phyloP scores from a whole-genome alignment of 2,888 invertebrate genomes.

The Noctua comes region DNA sequence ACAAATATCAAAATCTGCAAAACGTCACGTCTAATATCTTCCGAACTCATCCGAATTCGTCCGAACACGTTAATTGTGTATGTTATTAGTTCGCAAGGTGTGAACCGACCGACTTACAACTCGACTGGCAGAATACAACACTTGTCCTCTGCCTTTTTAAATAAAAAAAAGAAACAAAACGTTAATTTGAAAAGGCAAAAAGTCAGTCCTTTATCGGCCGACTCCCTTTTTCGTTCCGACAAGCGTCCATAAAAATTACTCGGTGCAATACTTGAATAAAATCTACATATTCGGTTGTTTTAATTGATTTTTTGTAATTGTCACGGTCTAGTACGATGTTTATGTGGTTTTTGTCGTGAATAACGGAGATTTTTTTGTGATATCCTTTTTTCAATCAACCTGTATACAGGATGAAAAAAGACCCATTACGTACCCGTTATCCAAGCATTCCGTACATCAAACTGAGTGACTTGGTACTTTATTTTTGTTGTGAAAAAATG shows the following conservation, averaged over 20 bases:
- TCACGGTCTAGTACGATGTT: conserved; percentile 48
- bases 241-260: conserved; percentile 51
- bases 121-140: conserved; percentile 58
- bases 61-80: conserved; percentile 75
- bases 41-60: conserved; percentile 69
- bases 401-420: not conserved
- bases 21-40: conserved; percentile 71
- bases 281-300: conserved; percentile 55
- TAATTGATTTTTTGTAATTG: conserved; percentile 45
- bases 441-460: not conserved
- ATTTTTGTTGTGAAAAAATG: not conserved
- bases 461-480: not conserved
- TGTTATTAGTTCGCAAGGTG: conserved; percentile 83
- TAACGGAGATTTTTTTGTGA: conserved; percentile 4
- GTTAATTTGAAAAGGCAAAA: conserved; percentile 61
- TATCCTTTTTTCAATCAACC: not conserved
- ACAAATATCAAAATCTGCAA: not conserved
- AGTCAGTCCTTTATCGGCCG: conserved; percentile 45
- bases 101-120: conserved; percentile 72
- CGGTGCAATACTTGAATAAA: conserved; percentile 54
- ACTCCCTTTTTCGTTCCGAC: conserved; percentile 53
- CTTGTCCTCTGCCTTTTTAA: conserved; percentile 45
- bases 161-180: conserved; percentile 55
- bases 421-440: not conserved
- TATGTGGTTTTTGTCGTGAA: conserved; percentile 19